Evolutionary conservation across 1,140 invertebrate species (phyloP).

Genomic region (Gyrodactylus salaris): DNA sequence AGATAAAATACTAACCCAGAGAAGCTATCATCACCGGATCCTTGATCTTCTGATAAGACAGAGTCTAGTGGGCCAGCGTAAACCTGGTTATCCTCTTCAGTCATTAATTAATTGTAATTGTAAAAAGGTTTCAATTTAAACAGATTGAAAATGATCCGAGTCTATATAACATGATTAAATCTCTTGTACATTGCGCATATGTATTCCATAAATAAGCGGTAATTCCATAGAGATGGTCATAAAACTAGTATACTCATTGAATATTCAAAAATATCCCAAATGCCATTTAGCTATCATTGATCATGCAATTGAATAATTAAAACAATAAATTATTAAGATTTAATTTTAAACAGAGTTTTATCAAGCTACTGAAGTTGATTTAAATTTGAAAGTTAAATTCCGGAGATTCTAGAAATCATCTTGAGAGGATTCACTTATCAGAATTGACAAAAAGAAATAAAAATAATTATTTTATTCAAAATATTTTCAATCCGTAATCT

Average conservation of each 20-base stretch:
- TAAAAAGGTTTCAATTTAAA: background rate
- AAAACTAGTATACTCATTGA: background rate
- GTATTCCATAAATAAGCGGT: background rate
- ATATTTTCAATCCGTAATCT: background rate
- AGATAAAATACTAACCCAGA: too few relatives aligned
- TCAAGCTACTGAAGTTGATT: background rate
- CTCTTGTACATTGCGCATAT: background rate
- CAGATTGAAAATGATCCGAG: background rate
- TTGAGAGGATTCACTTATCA: background rate
- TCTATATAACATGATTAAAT: background rate
- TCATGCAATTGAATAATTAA: background rate
- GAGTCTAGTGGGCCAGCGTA: background rate
- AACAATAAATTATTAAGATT: background rate
- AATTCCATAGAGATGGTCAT: background rate
- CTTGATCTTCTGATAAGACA: background rate
- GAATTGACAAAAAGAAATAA: background rate
- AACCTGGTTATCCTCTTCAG: background rate
- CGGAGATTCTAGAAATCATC: background rate
- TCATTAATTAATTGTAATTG: background rate
- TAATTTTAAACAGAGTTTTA: background rate
- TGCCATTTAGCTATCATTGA: background rate
- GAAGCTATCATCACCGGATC: background rate
- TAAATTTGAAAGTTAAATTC: background rate
- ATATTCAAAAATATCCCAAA: background rate
- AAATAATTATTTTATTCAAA: background rate